A percentile compares a stretch with the other conserved stretches of the same genome.
Conservation (phyloP, 2,113 vertebrate genomes). For the Brienomyrus brachyistius region DNA sequence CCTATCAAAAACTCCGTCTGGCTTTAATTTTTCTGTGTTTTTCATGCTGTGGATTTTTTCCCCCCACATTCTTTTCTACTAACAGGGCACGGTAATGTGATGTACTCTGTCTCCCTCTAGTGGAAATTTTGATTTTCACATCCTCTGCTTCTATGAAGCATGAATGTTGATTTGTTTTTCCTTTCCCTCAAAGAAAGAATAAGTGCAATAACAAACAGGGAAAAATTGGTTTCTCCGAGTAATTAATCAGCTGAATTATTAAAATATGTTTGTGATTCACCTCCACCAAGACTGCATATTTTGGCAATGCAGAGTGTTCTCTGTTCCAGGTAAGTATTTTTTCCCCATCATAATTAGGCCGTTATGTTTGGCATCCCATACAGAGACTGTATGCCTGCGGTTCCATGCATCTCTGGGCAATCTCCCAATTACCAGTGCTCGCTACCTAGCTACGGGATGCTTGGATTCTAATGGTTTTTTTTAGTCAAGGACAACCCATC, state of each 20-base stretch:
- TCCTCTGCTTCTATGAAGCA: neutral
- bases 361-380: neutral
- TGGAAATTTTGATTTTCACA: constrained; percentile 30
- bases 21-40: constrained; percentile 2
- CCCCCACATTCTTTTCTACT: neutral
- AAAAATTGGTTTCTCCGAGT: neutral
- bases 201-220: neutral
- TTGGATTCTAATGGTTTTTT: neutral
- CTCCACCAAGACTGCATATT: neutral
- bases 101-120: constrained; percentile 61
- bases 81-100: constrained; percentile 21
- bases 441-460: neutral
- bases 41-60: neutral
- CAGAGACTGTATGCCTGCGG: neutral
- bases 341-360: neutral
- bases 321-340: neutral
- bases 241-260: neutral
- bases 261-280: neutral
- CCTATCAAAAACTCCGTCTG: neutral
- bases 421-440: neutral
- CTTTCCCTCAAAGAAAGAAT: neutral
- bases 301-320: neutral
- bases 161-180: neutral
- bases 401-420: neutral
- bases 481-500: neutral